Evolutionary conservation across 2,797 vertebrate genomes (phyloP).

Genomic region (Sebastes umbrosus): DNA sequence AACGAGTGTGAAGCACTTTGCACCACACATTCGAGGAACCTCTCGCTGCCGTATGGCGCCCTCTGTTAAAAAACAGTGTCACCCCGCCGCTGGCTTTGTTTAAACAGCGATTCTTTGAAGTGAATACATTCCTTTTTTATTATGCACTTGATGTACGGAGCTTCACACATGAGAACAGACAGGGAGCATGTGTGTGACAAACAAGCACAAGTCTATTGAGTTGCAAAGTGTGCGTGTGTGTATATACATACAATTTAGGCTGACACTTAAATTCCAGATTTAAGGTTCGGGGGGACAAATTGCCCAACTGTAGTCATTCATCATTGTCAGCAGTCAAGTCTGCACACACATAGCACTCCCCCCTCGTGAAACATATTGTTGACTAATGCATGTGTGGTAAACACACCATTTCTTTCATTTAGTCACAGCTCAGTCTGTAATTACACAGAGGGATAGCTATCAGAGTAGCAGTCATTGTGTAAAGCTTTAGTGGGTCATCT

Average conservation of each 20-base stretch:
- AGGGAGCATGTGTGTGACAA: slow-evolving; percentile 33
- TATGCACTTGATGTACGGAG: slow-evolving; percentile 19
- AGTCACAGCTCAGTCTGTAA: slow-evolving; percentile 59
- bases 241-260: not conserved
- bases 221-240: not conserved
- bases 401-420: slow-evolving; percentile 65
- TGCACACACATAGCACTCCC: slow-evolving; percentile 13
- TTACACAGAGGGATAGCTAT: slow-evolving; percentile 66
- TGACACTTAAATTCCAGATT: slow-evolving; percentile 25
- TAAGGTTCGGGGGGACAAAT: slow-evolving; percentile 27
- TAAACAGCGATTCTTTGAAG: slow-evolving; percentile 42
- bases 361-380: slow-evolving; percentile 35
- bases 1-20: slow-evolving; percentile 23
- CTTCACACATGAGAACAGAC: slow-evolving; percentile 11
- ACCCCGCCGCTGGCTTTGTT: slow-evolving; percentile 38
- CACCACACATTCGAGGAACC: not conserved
- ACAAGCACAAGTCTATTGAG: slow-evolving; percentile 8
- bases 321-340: slow-evolving; percentile 42
- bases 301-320: slow-evolving; percentile 41
- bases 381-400: slow-evolving; percentile 62
- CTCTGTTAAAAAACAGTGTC: slow-evolving; percentile 38
- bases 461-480: slow-evolving; percentile 32
- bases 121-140: slow-evolving; percentile 25
- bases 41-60: slow-evolving; percentile 30
- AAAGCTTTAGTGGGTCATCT: slow-evolving; percentile 60